Conservation (phyloP, 2,797 vertebrate species). For the Odontamblyopus lacepedii region DNA sequence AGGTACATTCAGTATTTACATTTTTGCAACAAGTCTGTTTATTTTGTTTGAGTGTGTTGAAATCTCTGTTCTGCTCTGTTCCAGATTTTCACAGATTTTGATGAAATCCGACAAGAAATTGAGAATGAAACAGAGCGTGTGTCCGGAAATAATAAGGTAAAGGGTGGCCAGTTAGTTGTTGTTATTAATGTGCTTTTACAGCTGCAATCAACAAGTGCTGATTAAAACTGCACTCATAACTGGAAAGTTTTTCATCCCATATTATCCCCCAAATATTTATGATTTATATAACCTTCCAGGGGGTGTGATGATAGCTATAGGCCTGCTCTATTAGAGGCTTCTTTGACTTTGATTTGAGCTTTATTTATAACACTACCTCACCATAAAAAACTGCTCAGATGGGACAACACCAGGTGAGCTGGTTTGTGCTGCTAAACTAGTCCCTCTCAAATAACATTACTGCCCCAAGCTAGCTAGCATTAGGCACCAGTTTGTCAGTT, state of each 20-base stretch:
- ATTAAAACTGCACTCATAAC: not conserved
- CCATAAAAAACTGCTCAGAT: too few relatives aligned
- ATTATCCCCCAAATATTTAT: too few relatives aligned
- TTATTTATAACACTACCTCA: too few relatives aligned
- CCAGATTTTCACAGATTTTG: constrained; percentile 95
- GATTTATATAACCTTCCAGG: too few relatives aligned
- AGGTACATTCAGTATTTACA: constrained; percentile 74
- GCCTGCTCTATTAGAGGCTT: too few relatives aligned
- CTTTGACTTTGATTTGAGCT: too few relatives aligned
- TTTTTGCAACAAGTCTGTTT: not conserved
- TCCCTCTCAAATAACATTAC: too few relatives aligned
- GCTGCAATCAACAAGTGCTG: not conserved
- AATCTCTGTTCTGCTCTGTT: not conserved
- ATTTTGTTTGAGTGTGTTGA: not conserved
- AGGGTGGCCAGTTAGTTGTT: not conserved
- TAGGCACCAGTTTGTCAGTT: too few relatives aligned
- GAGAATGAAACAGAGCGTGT: constrained; percentile 95
- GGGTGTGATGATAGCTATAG: too few relatives aligned
- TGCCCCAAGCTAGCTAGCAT: too few relatives aligned
- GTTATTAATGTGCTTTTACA: not conserved
- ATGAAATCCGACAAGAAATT: constrained; percentile 98
- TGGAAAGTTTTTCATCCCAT: not conserved
- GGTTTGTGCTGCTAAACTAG: too few relatives aligned
- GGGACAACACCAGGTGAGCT: too few relatives aligned
- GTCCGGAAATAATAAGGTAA: constrained; percentile 97